These are phyloP conservation scores for Tribolium madens DNA, from an alignment of 1,140 invertebrate genomes.

Conservation along the genomic window DNA sequence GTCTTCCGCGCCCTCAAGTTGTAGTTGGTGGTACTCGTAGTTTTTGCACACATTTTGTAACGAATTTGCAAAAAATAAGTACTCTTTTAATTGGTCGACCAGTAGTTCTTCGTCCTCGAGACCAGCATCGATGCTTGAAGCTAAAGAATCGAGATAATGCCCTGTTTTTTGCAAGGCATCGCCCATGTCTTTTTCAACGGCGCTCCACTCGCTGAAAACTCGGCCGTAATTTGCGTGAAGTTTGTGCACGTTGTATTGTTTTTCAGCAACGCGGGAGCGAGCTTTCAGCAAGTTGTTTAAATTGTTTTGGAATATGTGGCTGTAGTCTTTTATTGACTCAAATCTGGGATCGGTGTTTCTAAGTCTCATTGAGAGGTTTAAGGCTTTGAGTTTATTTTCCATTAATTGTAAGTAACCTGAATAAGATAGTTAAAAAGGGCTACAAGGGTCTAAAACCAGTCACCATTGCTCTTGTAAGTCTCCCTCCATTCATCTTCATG, in stretches of 20 bases:
- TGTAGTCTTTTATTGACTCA: slow-evolving; percentile 82
- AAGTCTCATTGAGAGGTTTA: slow-evolving; percentile 80
- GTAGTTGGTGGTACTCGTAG: slow-evolving; percentile 79
- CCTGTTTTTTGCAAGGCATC: slow-evolving; percentile 80
- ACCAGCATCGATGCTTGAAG: slow-evolving; percentile 79
- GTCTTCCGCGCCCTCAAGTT: slow-evolving; percentile 79
- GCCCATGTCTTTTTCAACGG: slow-evolving; percentile 85
- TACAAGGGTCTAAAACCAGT: too few species aligned
- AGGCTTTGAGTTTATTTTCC: slow-evolving; percentile 81
- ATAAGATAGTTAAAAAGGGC: too few species aligned
- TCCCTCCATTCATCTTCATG: slow-evolving; percentile 83
- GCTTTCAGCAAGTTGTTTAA: slow-evolving; percentile 71
- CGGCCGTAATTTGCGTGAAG: slow-evolving; percentile 85
- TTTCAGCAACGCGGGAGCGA: slow-evolving; percentile 79
- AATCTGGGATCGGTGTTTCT: slow-evolving; percentile 81
- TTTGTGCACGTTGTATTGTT: slow-evolving; percentile 84
- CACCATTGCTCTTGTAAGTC: slow-evolving; percentile 79
- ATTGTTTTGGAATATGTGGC: slow-evolving; percentile 78
- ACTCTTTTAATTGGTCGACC: slow-evolving; percentile 88
- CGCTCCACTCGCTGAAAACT: slow-evolving; percentile 89
- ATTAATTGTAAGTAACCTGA: slow-evolving; percentile 78
- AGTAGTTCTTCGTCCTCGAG: slow-evolving; percentile 87
- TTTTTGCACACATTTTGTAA: slow-evolving; percentile 81
- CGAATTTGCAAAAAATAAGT: slow-evolving; percentile 81
- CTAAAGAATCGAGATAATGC: slow-evolving; percentile 81